A percentile compares a stretch with the other conserved stretches of the same genome.
Conservation (phyloP, 2,797 vertebrate species). For the Leucoraja ocellata region DNA sequence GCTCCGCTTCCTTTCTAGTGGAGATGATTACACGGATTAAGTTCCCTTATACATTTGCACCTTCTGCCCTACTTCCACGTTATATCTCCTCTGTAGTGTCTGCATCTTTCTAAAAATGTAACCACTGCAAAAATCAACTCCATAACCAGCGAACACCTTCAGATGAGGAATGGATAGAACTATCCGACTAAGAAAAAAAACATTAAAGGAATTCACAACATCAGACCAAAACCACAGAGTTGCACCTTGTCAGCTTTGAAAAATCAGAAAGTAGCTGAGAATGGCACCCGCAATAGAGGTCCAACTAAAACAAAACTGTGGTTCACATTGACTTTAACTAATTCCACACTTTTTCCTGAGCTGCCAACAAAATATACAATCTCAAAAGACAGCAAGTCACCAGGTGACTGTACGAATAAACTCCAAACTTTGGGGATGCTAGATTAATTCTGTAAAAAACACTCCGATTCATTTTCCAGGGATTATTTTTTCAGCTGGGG, state of each 20-base stretch:
- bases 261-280: not conserved
- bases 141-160: not conserved
- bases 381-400: not conserved
- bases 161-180: not conserved
- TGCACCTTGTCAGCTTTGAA: not conserved
- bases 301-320: not conserved
- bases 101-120: not conserved
- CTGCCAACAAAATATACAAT: not conserved
- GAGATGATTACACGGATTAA: no score
- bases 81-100: not conserved
- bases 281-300: not conserved
- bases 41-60: no score
- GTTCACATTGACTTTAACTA: not conserved
- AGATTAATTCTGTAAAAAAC: not conserved
- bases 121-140: not conserved
- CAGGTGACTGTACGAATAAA: not conserved
- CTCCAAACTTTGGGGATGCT: not conserved
- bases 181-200: not conserved
- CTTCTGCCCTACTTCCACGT: not conserved
- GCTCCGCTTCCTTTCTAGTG: no score
- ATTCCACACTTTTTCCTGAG: not conserved
- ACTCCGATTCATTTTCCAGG: not conserved
- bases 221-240: not conserved
- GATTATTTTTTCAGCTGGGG: constrained; percentile 13
- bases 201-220: not conserved